Base-by-base conservation (phyloP, 2,888 invertebrate genomes). In the Cyclophora albipunctata region DNA sequence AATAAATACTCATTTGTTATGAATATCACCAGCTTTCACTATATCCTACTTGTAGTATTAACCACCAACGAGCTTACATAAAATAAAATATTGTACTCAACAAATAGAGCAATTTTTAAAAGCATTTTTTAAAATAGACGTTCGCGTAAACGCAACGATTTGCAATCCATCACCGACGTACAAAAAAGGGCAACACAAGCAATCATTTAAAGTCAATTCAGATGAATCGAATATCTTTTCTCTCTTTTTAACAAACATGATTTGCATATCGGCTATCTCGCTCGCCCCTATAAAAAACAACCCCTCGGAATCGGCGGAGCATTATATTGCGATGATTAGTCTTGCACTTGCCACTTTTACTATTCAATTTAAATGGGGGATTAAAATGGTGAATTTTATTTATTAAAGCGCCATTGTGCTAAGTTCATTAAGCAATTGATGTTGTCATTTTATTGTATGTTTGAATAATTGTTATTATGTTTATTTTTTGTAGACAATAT, bases 291-390 rank as follows among this genome's bases (percentile, higher is more conserved):
- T 73, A 81, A 86, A 86, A 84, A 79, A 65, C 67, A 58, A 71
- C 81, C 43, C 84, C 84, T 72, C 71, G 64, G 54, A 58, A 69
- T 78, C 83, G 73, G 64, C 71, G 83, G 69, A 74, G 81, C 87
- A 85, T 88, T 88, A 88, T 88, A 87, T 86, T 84, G 86, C 82
- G 81, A 88, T 87, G 87, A 88, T 88, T 88, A 87, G 82, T 70
- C 74, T 71, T 78, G 80, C 87, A 88, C 88, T 87, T 87, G 87
- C 86, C 71, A 64, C 67, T 69, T 67, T 62, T 70, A 72, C 79
- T 77, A 88, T 87, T 88, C 85, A 87, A 88, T 88, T 86, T 87
- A 88, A 88, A 88, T 84, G 73, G 85, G 84, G 84, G 86, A 87
- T 87, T 86, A 86, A 78, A 81, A 80, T 71, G 80, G 67, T 73